Evolutionary conservation across 2,113 vertebrate genomes (phyloP), one percentile per base, ranked within the genome.

Genomic region (Archilochus colubris): DNA sequence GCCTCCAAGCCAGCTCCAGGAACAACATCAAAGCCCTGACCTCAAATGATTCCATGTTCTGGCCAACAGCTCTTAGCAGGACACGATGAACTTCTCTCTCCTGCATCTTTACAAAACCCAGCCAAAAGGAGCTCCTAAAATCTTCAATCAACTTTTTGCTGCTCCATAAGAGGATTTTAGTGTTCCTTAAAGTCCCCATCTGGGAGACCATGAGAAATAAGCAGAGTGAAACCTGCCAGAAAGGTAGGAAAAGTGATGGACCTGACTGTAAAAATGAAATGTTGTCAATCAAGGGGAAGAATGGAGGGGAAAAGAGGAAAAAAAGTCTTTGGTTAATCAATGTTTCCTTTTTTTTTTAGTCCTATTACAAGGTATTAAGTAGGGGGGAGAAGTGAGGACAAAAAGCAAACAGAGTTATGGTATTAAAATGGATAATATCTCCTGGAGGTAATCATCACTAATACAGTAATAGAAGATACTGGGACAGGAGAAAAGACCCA

Each of bases 11-110:
- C 76, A 92, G 82, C 63, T 92, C 77, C 72, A 91, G 55, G 19
- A 87, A 95, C 66, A 80, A 72, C 57, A 93, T 95, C 93, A 95
- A 97, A 96, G 83, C 38, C 25, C 44, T 83, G 88, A 91, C 77
- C 75, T 23, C 67, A 67, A 20, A 83, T 1, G 0, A 68, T 74
- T 33, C 72, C 33, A 23, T 2, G 0, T 75, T 54, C 84, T 9
- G 46, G 86, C 88, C 88, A 92, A 48, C 36, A 84, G 78, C 88
- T 82, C 89, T 96, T 92, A 94, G 57, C 62, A 55, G 88, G 86
- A 93, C 75, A 61, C 0, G 6, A 75, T 88, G 88, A 96, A 92
- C 91, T 90, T 81, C 13, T 7, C 75, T 89, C 83, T 30, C 67
- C 30, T 69, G 77, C 84, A 69, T 94, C 96, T 85, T 38, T 16